Percentiles rank a stretch among this genome's conserved stretches.
These are phyloP conservation scores for Rallus crepitans DNA, from an alignment of 2,797 vertebrate genomes.

Conservation along the genomic window DNA sequence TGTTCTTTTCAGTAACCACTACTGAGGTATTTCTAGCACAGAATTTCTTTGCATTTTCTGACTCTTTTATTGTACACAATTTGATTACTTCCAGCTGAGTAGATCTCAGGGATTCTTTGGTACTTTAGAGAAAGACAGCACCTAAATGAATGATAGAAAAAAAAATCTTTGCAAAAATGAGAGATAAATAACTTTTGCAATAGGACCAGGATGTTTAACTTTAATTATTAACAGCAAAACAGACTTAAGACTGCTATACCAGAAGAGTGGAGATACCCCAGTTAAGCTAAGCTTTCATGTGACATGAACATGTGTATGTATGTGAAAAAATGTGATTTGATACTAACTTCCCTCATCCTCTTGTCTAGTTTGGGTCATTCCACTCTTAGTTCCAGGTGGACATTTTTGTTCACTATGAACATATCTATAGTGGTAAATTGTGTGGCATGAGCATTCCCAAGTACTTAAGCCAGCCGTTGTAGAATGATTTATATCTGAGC, in stretches of 20 bases:
- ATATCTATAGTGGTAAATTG: not conserved
- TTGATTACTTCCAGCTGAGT: not conserved
- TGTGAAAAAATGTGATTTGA: not conserved
- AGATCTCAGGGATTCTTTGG: not conserved
- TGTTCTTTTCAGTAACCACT: not conserved
- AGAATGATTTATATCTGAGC: not conserved
- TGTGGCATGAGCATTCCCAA: not conserved
- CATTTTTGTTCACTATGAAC: not conserved
- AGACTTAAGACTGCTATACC: not conserved
- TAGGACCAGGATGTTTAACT: not conserved
- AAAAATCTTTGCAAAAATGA: not conserved
- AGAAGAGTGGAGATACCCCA: not conserved
- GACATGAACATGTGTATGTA: not conserved
- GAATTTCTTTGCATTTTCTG: not conserved
- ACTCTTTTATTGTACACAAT: not conserved
- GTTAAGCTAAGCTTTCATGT: not conserved
- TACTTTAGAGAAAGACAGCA: not conserved
- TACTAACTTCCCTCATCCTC: not conserved
- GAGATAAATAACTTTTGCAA: not conserved
- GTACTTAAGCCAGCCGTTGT: not conserved
- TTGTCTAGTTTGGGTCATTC: not conserved
- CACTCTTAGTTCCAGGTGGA: not conserved
- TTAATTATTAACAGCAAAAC: not conserved
- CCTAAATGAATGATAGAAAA: not conserved
- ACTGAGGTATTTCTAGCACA: not conserved